phyloP scores from a whole-genome alignment of 2,113 vertebrate species.

The Rutilus rutilus region DNA sequence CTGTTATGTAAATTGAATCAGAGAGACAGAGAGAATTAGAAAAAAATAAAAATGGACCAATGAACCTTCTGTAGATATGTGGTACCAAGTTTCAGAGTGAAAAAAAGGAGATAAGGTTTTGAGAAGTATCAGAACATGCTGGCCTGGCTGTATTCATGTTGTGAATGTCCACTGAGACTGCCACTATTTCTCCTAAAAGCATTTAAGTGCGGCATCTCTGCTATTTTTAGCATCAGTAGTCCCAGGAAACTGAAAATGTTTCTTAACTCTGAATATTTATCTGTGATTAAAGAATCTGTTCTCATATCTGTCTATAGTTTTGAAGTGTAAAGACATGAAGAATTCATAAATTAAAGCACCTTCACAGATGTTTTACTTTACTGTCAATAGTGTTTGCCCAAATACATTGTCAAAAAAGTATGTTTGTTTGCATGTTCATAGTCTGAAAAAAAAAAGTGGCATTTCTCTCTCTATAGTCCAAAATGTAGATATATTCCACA shows the following conservation, averaged over 20 bases:
- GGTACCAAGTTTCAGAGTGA: neutral
- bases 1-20: neutral
- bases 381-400: neutral
- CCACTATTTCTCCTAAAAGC: conserved; percentile 27
- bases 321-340: neutral
- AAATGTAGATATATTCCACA: neutral
- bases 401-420: neutral
- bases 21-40: neutral
- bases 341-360: neutral
- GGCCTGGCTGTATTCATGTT: neutral
- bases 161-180: conserved; percentile 14
- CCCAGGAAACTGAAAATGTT: conserved; percentile 2
- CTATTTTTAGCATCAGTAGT: conserved; percentile 40
- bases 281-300: conserved; percentile 3
- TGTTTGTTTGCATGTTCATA: neutral
- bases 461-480: neutral
- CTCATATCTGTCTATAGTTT: neutral
- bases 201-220: conserved; percentile 24
- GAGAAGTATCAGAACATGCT: conserved; percentile 13
- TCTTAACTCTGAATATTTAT: conserved; percentile 19
- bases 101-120: neutral
- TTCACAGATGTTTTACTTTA: neutral
- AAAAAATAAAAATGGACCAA: neutral
- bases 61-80: neutral
- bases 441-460: neutral